Percentiles rank a stretch among this genome's conserved stretches.
phyloP scores from a whole-genome alignment of 1,140 invertebrate species.

The Leptinotarsa texana region DNA sequence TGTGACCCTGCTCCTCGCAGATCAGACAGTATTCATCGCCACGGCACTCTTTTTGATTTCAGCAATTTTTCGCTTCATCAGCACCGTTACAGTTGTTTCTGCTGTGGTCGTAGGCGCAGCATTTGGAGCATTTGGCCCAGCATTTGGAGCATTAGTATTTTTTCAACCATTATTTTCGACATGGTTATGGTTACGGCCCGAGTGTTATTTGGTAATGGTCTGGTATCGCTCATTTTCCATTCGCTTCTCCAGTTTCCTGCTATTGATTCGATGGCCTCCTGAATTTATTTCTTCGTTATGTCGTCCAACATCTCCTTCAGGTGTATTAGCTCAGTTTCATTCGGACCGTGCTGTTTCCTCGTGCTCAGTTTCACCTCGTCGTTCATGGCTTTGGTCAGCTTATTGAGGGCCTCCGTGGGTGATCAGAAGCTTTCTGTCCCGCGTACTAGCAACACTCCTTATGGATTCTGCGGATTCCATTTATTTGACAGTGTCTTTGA shows the following conservation, averaged over 20 bases:
- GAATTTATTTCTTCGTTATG: neutral
- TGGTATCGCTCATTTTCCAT: neutral
- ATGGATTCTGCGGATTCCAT: neutral
- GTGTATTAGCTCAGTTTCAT: neutral
- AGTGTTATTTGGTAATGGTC: neutral
- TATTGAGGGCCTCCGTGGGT: neutral
- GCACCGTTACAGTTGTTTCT: neutral
- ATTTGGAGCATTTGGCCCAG: conserved; percentile 5
- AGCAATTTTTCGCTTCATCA: neutral
- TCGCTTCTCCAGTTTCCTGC: neutral
- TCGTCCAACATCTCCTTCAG: neutral
- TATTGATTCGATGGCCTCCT: neutral
- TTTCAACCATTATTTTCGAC: neutral
- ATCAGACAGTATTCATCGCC: conserved; percentile 5
- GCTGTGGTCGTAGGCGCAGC: neutral
- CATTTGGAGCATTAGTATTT: neutral
- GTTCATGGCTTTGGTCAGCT: neutral
- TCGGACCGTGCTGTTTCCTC: neutral
- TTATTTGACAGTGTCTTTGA: neutral
- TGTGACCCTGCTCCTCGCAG: neutral
- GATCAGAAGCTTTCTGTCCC: neutral
- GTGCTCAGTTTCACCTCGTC: neutral
- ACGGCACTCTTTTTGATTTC: neutral
- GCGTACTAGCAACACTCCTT: neutral
- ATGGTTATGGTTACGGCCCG: neutral